Base-by-base conservation (phyloP, 2,113 vertebrate species). In the Phylloscopus trochilus region DNA sequence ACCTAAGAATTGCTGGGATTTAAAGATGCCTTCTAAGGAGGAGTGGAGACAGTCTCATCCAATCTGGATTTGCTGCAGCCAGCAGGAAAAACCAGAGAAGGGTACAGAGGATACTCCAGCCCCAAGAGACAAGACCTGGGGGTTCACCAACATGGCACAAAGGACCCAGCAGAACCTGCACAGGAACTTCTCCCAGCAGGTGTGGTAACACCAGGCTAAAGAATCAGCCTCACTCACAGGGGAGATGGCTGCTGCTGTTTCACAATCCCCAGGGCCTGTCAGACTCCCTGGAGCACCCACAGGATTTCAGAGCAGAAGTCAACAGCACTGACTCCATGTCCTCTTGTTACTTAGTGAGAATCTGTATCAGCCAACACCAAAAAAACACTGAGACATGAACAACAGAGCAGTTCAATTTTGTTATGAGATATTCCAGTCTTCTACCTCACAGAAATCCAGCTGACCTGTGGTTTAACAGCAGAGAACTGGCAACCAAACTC, bases 91-190 rank as follows among this genome's bases (percentile, higher is more conserved):
- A 55, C 1, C 63, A 81, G 55, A 53, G 46, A 21, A 60, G 26
- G 66, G 33, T 47, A 72, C 15, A 76, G 70, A 76, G 55, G 31
- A 70, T 13, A 41, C 27, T 51, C 55, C 68, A 74, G 59, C 30
- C 59, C 31, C 30, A 55, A 33, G 33, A 83, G 31, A 51, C 1
- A 2, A 37, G 19, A 73, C 5, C 46, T 55, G 26, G 43, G 85
- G 27, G 46, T 89, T 83, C 76, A 70, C 20, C 55, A 80, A 4
- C 9, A 2, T 0, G 0, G 79, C 76, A 24, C 0, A 6, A 39
- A 58, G 43, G 41, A 83, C 31, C 58, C 82, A 77, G 87, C 63
- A 86, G 63, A 86, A 89, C 75, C 79, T 90, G 90, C 89, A 89
- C 0, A 3, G 39, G 63, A 66, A 30, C 90, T 68, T 68, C 78